Percentiles rank a stretch among this genome's conserved stretches.
These are phyloP conservation scores for Elymnias hypermnestra DNA, from an alignment of 1,140 invertebrate genomes.

Conservation along the genomic window DNA sequence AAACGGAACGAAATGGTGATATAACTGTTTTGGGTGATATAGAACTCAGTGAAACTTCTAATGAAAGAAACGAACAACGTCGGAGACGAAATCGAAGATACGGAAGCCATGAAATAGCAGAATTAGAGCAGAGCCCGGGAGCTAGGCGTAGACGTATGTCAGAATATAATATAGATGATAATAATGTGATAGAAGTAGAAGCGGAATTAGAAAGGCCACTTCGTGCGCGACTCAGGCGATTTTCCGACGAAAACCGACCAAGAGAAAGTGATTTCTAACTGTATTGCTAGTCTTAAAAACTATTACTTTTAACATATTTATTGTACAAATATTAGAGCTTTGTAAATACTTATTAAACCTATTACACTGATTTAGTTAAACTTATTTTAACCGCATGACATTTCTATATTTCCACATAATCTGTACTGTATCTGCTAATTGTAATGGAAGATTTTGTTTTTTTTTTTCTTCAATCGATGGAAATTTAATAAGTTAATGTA, in stretches of 20 bases:
- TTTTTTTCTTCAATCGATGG: no score
- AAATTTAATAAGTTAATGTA: no score
- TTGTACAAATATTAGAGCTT: neutral
- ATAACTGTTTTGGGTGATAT: slow-evolving; percentile 41
- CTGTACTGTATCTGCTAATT: no score
- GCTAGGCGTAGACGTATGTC: slow-evolving; percentile 51
- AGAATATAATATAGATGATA: slow-evolving; percentile 37
- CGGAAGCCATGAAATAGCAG: slow-evolving; percentile 63
- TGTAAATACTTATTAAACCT: neutral
- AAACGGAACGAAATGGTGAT: slow-evolving; percentile 61
- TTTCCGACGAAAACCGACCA: slow-evolving; percentile 44
- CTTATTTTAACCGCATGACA: no score
- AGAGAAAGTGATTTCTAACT: slow-evolving; percentile 61
- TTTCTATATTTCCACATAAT: no score
- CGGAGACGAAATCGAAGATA: slow-evolving; percentile 52
- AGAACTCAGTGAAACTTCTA: slow-evolving; percentile 38
- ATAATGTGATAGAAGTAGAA: slow-evolving; percentile 50
- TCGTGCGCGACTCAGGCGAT: slow-evolving; percentile 36
- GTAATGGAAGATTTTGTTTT: no score
- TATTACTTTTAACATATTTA: neutral
- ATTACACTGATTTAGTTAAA: no score
- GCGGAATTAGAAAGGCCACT: slow-evolving; percentile 46
- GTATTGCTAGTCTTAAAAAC: neutral
- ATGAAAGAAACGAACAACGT: slow-evolving; percentile 36
- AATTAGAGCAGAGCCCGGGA: slow-evolving; percentile 60